phyloP scores from a whole-genome alignment of 2,888 invertebrate species.

The Callinectes sapidus region DNA sequence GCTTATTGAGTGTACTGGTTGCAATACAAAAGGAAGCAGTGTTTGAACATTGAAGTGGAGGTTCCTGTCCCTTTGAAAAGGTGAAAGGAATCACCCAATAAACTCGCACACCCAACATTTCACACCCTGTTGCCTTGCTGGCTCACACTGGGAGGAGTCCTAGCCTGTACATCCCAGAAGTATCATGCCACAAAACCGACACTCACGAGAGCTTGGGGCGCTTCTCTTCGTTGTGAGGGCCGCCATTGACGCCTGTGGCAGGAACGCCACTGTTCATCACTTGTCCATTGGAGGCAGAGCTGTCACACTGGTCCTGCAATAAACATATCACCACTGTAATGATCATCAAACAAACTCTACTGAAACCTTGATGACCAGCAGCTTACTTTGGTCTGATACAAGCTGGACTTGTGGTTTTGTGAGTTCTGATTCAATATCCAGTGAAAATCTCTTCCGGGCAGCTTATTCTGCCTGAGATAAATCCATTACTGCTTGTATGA shows the following conservation, averaged over 20 bases:
- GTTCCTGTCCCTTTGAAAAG: neutral
- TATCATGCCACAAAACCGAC: neutral
- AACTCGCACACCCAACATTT: neutral
- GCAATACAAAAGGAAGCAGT: too few relatives aligned
- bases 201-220: conserved; percentile 21
- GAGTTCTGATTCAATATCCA: too few relatives aligned
- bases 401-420: too few relatives aligned
- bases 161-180: neutral
- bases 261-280: neutral
- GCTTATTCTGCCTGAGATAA: too few relatives aligned
- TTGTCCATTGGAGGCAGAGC: conserved; percentile 8
- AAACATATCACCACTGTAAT: neutral
- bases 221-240: neutral
- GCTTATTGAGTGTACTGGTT: too few relatives aligned
- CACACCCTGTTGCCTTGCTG: neutral
- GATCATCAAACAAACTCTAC: too few relatives aligned
- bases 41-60: neutral
- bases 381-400: neutral
- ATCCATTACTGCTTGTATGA: too few relatives aligned
- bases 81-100: neutral
- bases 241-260: neutral
- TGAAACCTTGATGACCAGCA: too few relatives aligned
- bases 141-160: neutral
- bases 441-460: too few relatives aligned
- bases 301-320: conserved; percentile 25